Evolutionary conservation across 1,140 invertebrate species (phyloP), one percentile per base, ranked within the genome.

Genomic region (Caenorhabditis remanei): DNA sequence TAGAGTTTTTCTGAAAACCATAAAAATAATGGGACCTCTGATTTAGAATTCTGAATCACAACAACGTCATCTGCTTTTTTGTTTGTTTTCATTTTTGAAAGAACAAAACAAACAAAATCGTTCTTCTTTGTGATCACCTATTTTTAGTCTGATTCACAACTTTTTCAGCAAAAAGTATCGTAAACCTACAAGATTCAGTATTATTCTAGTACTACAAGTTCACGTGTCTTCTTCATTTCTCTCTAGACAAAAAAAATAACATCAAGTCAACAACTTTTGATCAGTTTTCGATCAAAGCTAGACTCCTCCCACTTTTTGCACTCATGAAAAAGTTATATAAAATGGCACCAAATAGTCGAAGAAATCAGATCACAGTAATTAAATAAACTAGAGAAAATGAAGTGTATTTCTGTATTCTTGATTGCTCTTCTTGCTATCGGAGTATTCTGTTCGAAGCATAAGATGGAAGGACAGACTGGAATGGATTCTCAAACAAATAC

Each of bases 251-350:
- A 14, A 56, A 2, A n/a, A 58, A 3, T 8, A 58, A 58, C 56
- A 32, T 63, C 24, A 21, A 63, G 32, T 19, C 7, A 63, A 63
- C 19, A 21, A 58, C n/a, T 58, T 58, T 58, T 58, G 61, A 63
- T 63, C 61, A 63, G 24, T 7, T 63, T 63, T 32, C 32, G 61
- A 63, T 21, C 61, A 63, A 63, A 63, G 32, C 8, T 63, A 63
- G 61, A 14, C 61, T 63, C 61, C 61, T 24, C 61, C 61, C 61
- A 32, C 61, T 32, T 24, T 32, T 1, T 63, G 61, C 11, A 58
- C 56, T n/a, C 55, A n/a, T 1, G 6, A 58, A 19, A 16, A 1
- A n/a, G 4, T 14, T 4, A 8, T 58, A n/a, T 58, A 58, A 58
- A 58, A n/a, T n/a, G 4, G 19, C n/a, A 19, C 56, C 5, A 21